phyloP scores from a whole-genome alignment of 2,113 vertebrate genomes.

The Baryphthengus martii region DNA sequence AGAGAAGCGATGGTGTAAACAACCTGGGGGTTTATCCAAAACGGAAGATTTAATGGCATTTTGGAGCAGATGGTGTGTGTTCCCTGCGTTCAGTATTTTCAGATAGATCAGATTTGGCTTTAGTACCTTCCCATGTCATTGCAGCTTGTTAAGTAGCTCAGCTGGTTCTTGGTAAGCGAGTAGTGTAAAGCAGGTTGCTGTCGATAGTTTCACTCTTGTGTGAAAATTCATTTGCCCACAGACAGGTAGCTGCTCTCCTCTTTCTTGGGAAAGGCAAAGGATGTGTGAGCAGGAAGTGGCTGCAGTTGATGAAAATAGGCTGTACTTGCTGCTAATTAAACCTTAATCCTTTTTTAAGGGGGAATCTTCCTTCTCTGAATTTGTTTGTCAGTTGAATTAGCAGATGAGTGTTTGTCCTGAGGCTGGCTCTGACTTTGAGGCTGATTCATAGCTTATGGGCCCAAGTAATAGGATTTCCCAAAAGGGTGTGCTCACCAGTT shows the following conservation, averaged over 20 bases:
- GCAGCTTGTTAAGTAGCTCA: neutral
- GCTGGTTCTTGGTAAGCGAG: neutral
- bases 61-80: neutral
- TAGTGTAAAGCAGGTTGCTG: neutral
- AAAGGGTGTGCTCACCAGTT: neutral
- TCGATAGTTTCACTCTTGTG: neutral
- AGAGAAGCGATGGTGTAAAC: fast-evolving
- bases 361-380: neutral
- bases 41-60: neutral
- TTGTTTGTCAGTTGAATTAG: neutral
- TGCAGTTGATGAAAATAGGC: neutral
- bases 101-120: neutral
- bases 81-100: neutral
- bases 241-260: neutral
- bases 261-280: neutral
- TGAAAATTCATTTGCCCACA: neutral
- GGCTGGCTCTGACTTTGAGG: neutral
- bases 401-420: neutral
- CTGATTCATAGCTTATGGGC: neutral
- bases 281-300: neutral
- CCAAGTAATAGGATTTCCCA: neutral
- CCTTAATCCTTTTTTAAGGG: neutral
- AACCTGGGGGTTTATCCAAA: neutral
- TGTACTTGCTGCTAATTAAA: neutral
- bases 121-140: neutral